Conservation (phyloP, 2,888 invertebrate species). For the Cremastinae sp. region DNA sequence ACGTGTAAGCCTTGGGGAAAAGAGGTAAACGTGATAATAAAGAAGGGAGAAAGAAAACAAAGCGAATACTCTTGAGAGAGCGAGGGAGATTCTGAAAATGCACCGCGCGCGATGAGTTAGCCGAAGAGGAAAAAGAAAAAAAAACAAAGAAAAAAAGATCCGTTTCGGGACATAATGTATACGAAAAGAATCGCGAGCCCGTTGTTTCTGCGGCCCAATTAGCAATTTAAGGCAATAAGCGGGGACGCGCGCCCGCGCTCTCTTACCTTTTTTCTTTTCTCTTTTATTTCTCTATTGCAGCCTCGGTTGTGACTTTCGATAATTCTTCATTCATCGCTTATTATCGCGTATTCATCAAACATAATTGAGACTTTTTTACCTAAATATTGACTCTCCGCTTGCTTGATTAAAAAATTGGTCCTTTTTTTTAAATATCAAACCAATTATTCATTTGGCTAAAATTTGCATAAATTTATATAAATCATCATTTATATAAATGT, state of each 20-base stretch:
- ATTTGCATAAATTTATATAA: too few species aligned
- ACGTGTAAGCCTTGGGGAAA: too few species aligned
- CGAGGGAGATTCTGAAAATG: slow-evolving; percentile 54
- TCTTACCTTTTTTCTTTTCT: slow-evolving; percentile 51
- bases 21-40: not conserved
- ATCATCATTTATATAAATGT: too few species aligned
- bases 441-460: too few species aligned
- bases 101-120: slow-evolving; percentile 57
- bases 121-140: slow-evolving; percentile 25
- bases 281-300: not conserved
- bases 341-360: too few species aligned
- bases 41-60: slow-evolving; percentile 12
- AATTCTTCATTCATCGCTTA: slow-evolving; percentile 12
- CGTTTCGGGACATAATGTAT: slow-evolving; percentile 65
- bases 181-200: slow-evolving; percentile 64
- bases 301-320: slow-evolving; percentile 14
- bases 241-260: slow-evolving; percentile 62
- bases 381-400: too few species aligned
- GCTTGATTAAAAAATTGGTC: too few species aligned
- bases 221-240: slow-evolving; percentile 78
- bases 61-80: slow-evolving; percentile 35
- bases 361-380: too few species aligned
- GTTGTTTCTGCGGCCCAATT: slow-evolving; percentile 70
- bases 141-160: slow-evolving; percentile 59
- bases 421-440: too few species aligned